Evolutionary conservation across 2,888 invertebrate species (phyloP).

Genomic region (Kuschelorhynchus macadamiae): DNA sequence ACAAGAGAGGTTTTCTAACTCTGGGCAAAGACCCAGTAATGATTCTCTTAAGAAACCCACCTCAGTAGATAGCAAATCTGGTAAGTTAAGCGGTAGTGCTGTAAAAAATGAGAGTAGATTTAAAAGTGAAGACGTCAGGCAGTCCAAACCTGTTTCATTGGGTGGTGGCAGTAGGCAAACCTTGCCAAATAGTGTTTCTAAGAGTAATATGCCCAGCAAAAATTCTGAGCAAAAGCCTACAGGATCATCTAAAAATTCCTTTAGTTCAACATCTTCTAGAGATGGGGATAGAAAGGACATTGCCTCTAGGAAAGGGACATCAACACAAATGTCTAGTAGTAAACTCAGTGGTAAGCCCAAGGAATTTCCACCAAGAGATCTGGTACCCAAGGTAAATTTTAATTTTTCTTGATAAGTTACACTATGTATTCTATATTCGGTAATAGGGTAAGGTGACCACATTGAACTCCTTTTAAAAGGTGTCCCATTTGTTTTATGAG

Average conservation of each 20-base stretch:
- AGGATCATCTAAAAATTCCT: background rate
- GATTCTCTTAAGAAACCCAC: constrained; percentile 6
- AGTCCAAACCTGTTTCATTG: background rate
- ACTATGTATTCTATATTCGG: background rate
- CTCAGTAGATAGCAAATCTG: constrained; percentile 1
- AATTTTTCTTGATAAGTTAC: background rate
- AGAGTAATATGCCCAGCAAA: constrained; percentile 6
- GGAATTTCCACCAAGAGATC: constrained; percentile 72
- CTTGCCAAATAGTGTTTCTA: background rate
- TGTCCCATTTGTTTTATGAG: too few relatives aligned
- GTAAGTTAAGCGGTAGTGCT: constrained; percentile 1
- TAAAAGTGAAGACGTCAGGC: constrained; percentile 1
- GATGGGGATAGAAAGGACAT: background rate
- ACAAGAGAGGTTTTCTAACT: background rate
- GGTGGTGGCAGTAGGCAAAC: background rate
- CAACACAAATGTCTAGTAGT: background rate
- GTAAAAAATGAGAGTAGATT: background rate
- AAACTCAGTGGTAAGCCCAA: constrained; percentile 52
- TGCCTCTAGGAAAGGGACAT: background rate
- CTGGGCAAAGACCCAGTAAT: background rate
- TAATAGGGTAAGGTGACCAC: too few relatives aligned
- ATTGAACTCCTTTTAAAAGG: too few relatives aligned
- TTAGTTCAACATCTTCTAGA: background rate
- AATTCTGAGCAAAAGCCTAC: background rate
- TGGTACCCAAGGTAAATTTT: constrained; percentile 56